Base-by-base conservation (phyloP, 2,888 invertebrate genomes). In the Ypsolopha sequella region DNA sequence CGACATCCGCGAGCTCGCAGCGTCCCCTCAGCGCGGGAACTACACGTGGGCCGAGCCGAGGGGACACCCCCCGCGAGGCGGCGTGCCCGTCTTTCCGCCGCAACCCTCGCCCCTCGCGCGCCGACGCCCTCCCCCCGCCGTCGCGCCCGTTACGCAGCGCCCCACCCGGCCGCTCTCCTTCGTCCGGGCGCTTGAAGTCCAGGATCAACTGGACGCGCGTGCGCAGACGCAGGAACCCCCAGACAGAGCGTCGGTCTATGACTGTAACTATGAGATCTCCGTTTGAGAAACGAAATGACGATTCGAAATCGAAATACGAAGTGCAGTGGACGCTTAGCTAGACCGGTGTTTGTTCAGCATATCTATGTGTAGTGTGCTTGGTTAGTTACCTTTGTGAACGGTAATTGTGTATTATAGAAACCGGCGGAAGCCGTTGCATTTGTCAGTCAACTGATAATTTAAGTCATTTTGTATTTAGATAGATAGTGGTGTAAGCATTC, bases 241-340 rank as follows among this genome's bases (percentile, higher is more conserved):
- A 49, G 95, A 95, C 78, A 92, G 95, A 65, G 93, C 94, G 66
- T 95, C 95, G 80, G 94, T 95, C 60, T 96, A 96, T 82, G 96
- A 96, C 80, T 95, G 95, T 92, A 96, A 95, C 88, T 96, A 96
- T 82, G 96, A 96, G 85, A 96, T 96, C 88, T 95, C 95, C 63
- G 96, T 96, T 89, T 96, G 94, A 94, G 58, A 11, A 11, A 38
- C 49, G 36, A 41, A 13, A 41, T 38, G 24, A n/a, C 10, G 41
- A 13, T 39, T 39, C 9, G 2, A 39, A 9, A n/a, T n/a, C 39
- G 39, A 39, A 2, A 9, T 39, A n/a, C 39, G 39, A 39, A 9
- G 48, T 14, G 11, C 47, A 34, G 47, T 47, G 43, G 24, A 24
- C 24, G 24, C 24, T 24, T 24, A 24, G 4, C n/a, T 24, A 24